A percentile compares a stretch with the other conserved stretches of the same genome.
These are phyloP conservation scores for Amphimedon queenslandica DNA, from an alignment of 37 sponge, comb jelly and placozoan species.

Conservation along the genomic window DNA sequence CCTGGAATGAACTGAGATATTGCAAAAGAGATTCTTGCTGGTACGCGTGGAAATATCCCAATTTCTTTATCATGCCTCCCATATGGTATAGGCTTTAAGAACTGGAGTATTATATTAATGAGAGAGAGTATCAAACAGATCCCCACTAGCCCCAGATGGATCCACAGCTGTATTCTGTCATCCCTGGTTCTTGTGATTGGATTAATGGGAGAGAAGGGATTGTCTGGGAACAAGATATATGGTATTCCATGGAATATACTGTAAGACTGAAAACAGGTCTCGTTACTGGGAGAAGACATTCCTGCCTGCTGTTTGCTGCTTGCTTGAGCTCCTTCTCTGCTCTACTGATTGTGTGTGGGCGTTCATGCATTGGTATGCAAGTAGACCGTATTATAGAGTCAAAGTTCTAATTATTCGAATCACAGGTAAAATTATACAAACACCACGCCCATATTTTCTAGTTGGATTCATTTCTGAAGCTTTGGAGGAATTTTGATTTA, in stretches of 20 bases:
- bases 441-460: too few relatives aligned
- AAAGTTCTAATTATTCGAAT: too few relatives aligned
- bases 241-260: constrained; percentile 32
- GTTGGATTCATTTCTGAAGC: too few relatives aligned
- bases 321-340: too few relatives aligned
- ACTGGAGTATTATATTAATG: constrained; percentile 37
- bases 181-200: not conserved
- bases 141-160: constrained; percentile 54
- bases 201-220: constrained; percentile 2
- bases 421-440: too few relatives aligned
- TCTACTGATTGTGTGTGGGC: too few relatives aligned
- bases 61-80: constrained; percentile 43
- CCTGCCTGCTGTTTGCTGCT: too few relatives aligned
- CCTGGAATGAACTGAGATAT: constrained; percentile 35
- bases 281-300: too few relatives aligned
- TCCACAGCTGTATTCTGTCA: constrained; percentile 50
- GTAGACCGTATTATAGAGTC: too few relatives aligned
- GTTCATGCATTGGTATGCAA: too few relatives aligned
- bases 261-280: too few relatives aligned
- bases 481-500: too few relatives aligned
- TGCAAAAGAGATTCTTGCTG: constrained; percentile 25
- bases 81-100: constrained; percentile 51
- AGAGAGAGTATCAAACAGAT: constrained; percentile 52
- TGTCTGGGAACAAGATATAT: constrained; percentile 16
- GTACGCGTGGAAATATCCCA: constrained; percentile 21